Base-by-base conservation (phyloP, 2,888 invertebrate species). In the Sinelater perroti region DNA sequence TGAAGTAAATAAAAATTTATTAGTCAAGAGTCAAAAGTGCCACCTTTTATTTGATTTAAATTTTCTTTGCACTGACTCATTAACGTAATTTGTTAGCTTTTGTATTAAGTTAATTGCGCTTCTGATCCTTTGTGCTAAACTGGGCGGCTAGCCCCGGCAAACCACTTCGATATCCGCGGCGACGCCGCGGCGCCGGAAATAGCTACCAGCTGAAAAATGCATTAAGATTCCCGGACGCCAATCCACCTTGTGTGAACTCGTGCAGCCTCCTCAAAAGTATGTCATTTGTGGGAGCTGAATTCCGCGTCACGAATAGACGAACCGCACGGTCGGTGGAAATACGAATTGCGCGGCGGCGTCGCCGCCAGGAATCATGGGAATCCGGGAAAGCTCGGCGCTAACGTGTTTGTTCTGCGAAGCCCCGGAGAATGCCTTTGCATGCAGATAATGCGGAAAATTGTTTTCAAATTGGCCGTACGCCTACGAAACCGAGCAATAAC, bases 361-460 rank as follows among this genome's bases (percentile, higher is more conserved):
- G 7, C 8, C 11, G 24, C 26, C 14, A 40, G 24, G 14, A 20
- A 24, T 40, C 40, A 40, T 40, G 14, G 26, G 24, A 40, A 40
- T 40, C 26, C 26, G 8, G 11, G 14, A 13, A 13, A 21, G 21
- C 26, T 18, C 2, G n/a, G 13, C 20, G 20, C 10, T 40, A 24
- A 40, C 11, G 40, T 20, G 13, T 38, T 21, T 20, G 20, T 10
- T 14, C 3, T 10, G n/a, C 14, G n/a, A 24, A 24, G 13, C 14
- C 24, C 13, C 26, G 24, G 13, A 13, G 14, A 40, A 20, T 40
- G 13, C 14, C n/a, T 35, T 35, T 35, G 24, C 26, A 24, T 24
- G 40, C 20, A 20, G 40, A 4, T 13, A 40, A 40, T 40, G 13
- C 10, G n/a, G 20, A 13, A 40, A 40, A 40, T 40, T 38, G 38